Base-by-base conservation (phyloP, 2,797 vertebrate genomes). In the Rousettus madagascariensis region DNA sequence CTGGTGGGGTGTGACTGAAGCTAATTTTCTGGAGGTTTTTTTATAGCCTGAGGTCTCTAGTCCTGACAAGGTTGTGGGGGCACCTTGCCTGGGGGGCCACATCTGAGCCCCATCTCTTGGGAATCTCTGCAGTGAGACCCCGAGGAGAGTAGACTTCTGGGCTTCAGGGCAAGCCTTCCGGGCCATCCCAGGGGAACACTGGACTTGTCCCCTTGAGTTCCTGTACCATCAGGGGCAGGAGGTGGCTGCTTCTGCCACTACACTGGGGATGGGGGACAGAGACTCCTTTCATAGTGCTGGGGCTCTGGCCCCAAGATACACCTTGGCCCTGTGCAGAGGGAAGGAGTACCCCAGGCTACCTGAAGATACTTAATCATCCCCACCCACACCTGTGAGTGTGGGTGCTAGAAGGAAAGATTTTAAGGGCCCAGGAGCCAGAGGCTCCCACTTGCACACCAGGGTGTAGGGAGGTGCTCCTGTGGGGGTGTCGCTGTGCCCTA, bases 331-430 rank as follows among this genome's bases (percentile, higher is more conserved):
- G 22, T 49, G 36, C 38, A 16, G 26, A 84, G 57, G 57, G 51
- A 87, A 92, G 75, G 78, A 68, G 38, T 79, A 88, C 91, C 33
- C 33, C 20, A 41, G 79, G 87, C 92, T 75, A 30, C 65, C 36
- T 30, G 57, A 82, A 96, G 63, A 61, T 26, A 22, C 24, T 46
- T 92, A 78, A 63, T 94, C 87, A 59, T 87, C 59, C 91, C 92
- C 74, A 5, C 86, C 94, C 72, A 75, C 53, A 66, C 28, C 82
- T 86, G 51, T 33, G 90, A 36, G 41, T 49, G 4, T 55, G 12
- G 38, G 68, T 92, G 68, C 89, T 33, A 4, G 41, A 74, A 85
- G 72, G 82, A 86, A 68, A 65, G 68, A 13, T 77, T 49, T 79
- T 69, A 71, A 71, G 78, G 86, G 84, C 30, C 55, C 8, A 38